These are phyloP conservation scores for Drosophila ustulata DNA, from an alignment of 2,888 invertebrate genomes.

Conservation along the genomic window DNA sequence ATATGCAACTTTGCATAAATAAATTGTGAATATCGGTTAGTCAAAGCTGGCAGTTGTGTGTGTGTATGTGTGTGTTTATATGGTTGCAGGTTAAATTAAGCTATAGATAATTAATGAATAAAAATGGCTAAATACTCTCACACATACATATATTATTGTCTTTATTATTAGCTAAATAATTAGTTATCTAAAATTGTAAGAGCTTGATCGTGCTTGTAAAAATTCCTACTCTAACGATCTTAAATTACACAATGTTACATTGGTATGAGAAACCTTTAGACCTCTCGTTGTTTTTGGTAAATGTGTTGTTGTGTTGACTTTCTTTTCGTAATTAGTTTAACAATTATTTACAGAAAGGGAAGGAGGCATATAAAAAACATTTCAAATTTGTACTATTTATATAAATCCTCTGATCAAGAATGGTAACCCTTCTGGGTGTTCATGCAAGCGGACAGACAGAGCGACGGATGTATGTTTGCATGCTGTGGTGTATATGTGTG, in stretches of 20 bases:
- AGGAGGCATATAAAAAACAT: too few species aligned
- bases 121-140: not conserved
- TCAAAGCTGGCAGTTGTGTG: conserved; percentile 61
- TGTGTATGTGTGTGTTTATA: conserved; percentile 1
- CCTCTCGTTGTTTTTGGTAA: too few species aligned
- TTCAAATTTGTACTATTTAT: not conserved
- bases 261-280: too few species aligned
- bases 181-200: too few species aligned
- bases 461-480: not conserved
- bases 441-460: not conserved
- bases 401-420: not conserved
- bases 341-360: too few species aligned
- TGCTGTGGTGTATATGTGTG: conserved; percentile 2
- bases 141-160: not conserved
- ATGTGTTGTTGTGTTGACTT: too few species aligned
- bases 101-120: not conserved
- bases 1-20: conserved; percentile 84
- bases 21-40: conserved; percentile 69
- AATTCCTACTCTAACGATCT: too few species aligned
- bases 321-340: too few species aligned
- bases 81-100: not conserved
- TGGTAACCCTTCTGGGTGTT: not conserved
- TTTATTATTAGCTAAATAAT: too few species aligned
- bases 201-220: too few species aligned
- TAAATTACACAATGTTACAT: too few species aligned